phyloP scores from a whole-genome alignment of 2,888 invertebrate species.

The Tuta absoluta region DNA sequence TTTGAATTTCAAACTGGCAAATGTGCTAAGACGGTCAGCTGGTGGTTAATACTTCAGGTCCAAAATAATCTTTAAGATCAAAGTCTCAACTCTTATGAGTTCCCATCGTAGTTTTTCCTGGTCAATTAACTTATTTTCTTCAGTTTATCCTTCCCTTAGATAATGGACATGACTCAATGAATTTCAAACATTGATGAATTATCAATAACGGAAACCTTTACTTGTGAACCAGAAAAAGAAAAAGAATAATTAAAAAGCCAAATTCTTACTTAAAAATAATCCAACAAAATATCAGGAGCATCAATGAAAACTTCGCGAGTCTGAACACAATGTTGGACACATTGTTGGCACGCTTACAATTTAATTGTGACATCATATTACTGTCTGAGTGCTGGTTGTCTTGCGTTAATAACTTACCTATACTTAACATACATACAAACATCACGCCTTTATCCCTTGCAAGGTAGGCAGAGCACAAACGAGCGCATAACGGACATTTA shows the following conservation, averaged over 20 bases:
- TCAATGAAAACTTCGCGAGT: conserved; percentile 20
- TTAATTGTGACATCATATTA: conserved; percentile 21
- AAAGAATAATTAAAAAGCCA: not conserved
- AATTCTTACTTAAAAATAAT: conserved; percentile 17
- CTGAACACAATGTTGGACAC: too few species aligned
- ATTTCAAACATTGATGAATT: not conserved
- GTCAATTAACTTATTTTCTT: not conserved
- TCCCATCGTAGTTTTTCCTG: too few species aligned
- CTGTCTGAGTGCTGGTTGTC: conserved; percentile 24
- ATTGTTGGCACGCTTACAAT: not conserved
- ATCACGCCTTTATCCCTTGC: too few species aligned
- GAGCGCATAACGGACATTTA: too few species aligned
- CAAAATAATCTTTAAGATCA: too few species aligned
- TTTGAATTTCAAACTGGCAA: too few species aligned
- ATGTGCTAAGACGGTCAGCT: too few species aligned
- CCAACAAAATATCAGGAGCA: conserved; percentile 26
- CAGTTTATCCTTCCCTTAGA: not conserved
- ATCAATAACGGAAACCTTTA: not conserved
- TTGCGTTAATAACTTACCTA: conserved; percentile 5
- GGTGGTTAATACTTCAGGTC: too few species aligned
- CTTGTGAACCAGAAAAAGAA: not conserved
- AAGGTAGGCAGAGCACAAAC: too few species aligned
- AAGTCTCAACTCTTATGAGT: too few species aligned
- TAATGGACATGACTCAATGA: not conserved
- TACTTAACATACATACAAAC: too few species aligned